These are phyloP conservation scores for Myotis yumanensis DNA, from an alignment of 2,113 vertebrate genomes.

Conservation along the genomic window DNA sequence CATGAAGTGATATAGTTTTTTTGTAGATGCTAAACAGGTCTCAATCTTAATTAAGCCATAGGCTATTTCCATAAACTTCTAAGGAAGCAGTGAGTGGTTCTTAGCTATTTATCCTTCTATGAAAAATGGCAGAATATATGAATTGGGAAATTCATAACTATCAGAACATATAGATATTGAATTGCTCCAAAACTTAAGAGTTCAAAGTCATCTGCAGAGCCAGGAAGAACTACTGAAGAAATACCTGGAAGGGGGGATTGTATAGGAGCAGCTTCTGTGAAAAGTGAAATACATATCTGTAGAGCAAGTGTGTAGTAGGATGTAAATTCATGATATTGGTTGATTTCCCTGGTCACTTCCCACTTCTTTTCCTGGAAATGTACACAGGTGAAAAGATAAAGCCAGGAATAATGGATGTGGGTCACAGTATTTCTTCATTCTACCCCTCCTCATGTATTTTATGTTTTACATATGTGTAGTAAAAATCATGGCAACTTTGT, in stretches of 20 bases:
- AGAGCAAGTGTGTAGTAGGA: neutral
- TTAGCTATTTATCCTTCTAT: too few species aligned
- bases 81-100: neutral
- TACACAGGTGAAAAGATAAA: neutral
- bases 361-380: neutral
- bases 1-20: neutral
- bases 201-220: neutral
- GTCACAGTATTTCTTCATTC: neutral
- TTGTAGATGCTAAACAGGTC: neutral
- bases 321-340: neutral
- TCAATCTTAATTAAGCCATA: conserved; percentile 19
- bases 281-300: neutral
- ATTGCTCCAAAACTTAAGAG: neutral
- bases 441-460: neutral
- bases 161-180: neutral
- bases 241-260: neutral
- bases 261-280: neutral
- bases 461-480: neutral
- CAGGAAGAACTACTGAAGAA: neutral
- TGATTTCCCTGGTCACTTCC: neutral
- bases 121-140: neutral
- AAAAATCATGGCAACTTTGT: neutral
- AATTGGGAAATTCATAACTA: neutral
- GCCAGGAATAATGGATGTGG: neutral
- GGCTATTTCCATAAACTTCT: neutral